Evolutionary conservation across 2,888 invertebrate genomes (phyloP).

Genomic region (Abscondita cerata): DNA sequence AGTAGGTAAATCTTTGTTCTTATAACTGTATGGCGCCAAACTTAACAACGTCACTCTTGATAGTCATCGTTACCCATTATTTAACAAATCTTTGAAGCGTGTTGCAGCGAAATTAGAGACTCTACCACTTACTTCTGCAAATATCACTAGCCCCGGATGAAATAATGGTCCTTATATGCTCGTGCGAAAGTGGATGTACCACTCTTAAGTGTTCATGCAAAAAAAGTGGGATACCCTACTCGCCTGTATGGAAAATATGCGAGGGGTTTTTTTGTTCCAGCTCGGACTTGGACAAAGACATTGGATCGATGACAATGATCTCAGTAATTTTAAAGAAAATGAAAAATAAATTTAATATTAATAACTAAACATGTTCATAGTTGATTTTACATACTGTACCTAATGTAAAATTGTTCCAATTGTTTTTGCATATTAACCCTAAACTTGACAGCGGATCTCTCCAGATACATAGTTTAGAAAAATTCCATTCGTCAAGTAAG

Average conservation of each 20-base stretch:
- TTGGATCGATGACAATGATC: too few species aligned
- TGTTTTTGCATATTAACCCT: too few species aligned
- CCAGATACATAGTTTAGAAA: too few species aligned
- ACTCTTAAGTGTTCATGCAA: neutral
- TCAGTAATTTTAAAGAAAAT: neutral
- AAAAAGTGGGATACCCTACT: conserved; percentile 1
- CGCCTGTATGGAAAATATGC: too few species aligned
- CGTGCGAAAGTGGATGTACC: conserved; percentile 1
- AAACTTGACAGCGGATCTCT: too few species aligned
- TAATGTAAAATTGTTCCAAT: conserved; percentile 2
- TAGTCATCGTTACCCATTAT: neutral
- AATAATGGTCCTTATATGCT: conserved; percentile 3
- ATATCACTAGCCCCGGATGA: neutral
- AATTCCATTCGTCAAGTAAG: too few species aligned
- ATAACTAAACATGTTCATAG: too few species aligned
- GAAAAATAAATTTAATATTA: conserved; percentile 1
- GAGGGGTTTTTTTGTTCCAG: too few species aligned
- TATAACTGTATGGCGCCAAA: too few species aligned
- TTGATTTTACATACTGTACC: neutral
- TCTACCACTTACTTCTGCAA: neutral
- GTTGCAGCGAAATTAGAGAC: neutral
- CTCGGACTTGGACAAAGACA: too few species aligned
- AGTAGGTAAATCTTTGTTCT: too few species aligned
- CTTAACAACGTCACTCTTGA: too few species aligned
- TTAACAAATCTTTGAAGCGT: conserved; percentile 6